Percentiles rank a stretch among this genome's conserved stretches.
Conservation (phyloP, 1,140 invertebrate genomes). For the Frieseomelitta varia region DNA sequence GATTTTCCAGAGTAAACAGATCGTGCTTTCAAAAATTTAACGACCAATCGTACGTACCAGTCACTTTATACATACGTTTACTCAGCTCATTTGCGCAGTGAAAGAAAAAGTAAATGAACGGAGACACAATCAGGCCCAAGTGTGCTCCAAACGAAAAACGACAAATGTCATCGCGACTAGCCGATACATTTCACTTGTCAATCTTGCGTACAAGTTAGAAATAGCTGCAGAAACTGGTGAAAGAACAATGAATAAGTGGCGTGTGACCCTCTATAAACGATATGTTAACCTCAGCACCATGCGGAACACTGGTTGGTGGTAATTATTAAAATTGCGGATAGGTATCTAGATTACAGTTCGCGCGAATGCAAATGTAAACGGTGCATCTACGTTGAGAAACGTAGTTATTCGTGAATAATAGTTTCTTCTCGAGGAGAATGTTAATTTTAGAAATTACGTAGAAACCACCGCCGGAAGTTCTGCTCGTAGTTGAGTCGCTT, state of each 20-base stretch:
- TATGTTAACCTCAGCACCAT: conserved; percentile 66
- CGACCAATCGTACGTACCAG: too few species aligned
- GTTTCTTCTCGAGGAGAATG: background rate
- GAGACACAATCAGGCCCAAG: conserved; percentile 8
- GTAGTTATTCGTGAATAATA: background rate
- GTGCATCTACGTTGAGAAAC: background rate
- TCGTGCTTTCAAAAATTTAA: background rate
- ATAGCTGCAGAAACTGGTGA: conserved; percentile 76
- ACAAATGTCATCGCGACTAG: background rate
- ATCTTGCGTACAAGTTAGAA: conserved; percentile 71
- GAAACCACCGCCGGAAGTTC: conserved; percentile 39
- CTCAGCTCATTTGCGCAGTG: background rate
- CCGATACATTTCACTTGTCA: conserved; percentile 23
- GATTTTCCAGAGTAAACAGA: background rate
- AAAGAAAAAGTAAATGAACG: background rate
- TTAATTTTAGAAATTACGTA: background rate
- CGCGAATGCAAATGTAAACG: background rate
- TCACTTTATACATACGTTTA: background rate
- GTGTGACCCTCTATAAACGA: conserved; percentile 70
- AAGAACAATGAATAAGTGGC: conserved; percentile 57
- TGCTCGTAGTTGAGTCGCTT: conserved; percentile 61
- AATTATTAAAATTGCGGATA: background rate
- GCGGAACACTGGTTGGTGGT: conserved; percentile 62
- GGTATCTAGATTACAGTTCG: background rate
- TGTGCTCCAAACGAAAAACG: conserved; percentile 19